These are phyloP conservation scores for Ceryle rudis DNA, from an alignment of 2,797 vertebrate genomes.

Conservation along the genomic window DNA sequence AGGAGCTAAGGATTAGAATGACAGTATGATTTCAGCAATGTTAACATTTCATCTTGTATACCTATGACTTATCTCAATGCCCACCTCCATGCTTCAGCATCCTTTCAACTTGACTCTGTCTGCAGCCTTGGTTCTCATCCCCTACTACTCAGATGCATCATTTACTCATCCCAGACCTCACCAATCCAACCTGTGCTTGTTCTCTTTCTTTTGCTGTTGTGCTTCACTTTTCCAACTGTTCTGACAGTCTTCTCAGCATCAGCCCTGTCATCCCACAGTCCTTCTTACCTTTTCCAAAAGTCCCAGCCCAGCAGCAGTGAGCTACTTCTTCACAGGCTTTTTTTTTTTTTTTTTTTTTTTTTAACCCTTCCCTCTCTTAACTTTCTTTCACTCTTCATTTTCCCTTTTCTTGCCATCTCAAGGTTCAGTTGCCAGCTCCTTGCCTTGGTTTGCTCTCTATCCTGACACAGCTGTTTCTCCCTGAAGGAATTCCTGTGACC, in stretches of 20 bases:
- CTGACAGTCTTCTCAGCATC: background rate
- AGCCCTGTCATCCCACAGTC: fast-evolving
- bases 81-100: background rate
- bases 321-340: background rate
- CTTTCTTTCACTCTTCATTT: background rate
- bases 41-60: background rate
- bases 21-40: background rate
- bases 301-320: background rate
- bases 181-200: background rate
- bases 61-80: background rate
- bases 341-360: background rate
- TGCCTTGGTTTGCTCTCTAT: background rate
- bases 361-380: background rate
- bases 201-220: background rate
- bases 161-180: background rate
- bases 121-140: background rate
- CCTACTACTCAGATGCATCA: background rate
- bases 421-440: background rate
- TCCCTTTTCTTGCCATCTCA: background rate
- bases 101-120: background rate
- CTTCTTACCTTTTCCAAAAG: background rate
- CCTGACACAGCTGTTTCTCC: background rate
- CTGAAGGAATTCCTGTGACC: conserved; percentile 29
- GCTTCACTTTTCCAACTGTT: background rate
- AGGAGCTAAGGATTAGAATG: background rate